These are phyloP conservation scores for Synanthedon andrenaeformis DNA, from an alignment of 2,888 invertebrate species.

Conservation along the genomic window DNA sequence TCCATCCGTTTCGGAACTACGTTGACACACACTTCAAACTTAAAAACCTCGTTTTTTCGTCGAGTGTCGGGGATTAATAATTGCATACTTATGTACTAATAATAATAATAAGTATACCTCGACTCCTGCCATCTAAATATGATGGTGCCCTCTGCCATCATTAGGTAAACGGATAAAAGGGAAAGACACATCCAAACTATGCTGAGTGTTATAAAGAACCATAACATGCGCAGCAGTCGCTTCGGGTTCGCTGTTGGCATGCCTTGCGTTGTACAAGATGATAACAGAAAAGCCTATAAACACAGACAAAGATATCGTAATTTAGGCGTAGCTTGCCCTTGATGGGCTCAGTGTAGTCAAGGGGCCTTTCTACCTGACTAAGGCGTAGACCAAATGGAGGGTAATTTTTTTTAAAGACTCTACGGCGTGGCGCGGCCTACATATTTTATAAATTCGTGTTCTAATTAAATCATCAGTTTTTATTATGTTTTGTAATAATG, in stretches of 20 bases:
- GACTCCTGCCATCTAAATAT: conserved; percentile 74
- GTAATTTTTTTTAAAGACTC: not conserved
- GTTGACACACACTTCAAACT: too few species aligned
- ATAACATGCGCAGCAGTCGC: conserved; percentile 76
- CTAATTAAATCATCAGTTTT: too few species aligned
- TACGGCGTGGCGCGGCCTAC: too few species aligned
- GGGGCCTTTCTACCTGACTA: not conserved
- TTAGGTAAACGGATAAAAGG: conserved; percentile 72
- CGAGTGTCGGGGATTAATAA: too few species aligned
- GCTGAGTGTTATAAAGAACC: conserved; percentile 79
- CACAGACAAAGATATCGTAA: conserved; percentile 2
- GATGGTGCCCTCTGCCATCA: conserved; percentile 73
- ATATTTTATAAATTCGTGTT: too few species aligned
- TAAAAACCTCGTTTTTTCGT: too few species aligned
- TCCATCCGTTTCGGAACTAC: too few species aligned
- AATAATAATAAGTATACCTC: conserved; percentile 42
- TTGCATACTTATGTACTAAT: not conserved
- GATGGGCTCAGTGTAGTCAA: not conserved
- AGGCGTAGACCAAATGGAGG: not conserved
- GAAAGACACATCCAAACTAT: conserved; percentile 79
- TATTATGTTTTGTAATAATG: too few species aligned
- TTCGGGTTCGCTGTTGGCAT: conserved; percentile 73
- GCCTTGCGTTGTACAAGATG: conserved; percentile 76
- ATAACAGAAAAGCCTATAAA: conserved; percentile 77
- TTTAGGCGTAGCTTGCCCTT: not conserved